Evolutionary conservation across 2,888 invertebrate genomes (phyloP).

Genomic region (Pandemis heparana): DNA sequence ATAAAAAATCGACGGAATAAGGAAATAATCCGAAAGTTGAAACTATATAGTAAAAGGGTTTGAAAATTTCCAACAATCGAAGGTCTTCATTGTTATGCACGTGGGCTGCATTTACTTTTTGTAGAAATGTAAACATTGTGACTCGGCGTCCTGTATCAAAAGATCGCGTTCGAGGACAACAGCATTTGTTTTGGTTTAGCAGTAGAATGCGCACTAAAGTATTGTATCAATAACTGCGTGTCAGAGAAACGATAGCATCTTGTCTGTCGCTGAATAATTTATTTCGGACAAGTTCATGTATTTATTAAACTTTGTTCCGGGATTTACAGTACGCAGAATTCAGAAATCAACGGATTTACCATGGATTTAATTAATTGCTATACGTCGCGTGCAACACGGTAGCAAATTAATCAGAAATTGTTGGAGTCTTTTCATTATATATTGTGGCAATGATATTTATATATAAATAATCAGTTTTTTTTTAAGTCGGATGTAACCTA

Average conservation of each 20-base stretch:
- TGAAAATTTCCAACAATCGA: conserved; percentile 25
- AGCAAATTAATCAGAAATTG: neutral
- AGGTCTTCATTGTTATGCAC: conserved; percentile 11
- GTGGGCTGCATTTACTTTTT: conserved; percentile 15
- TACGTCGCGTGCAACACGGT: neutral
- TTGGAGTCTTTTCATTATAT: neutral
- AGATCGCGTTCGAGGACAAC: neutral
- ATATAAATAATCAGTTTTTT: too few relatives aligned
- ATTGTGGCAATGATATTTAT: too few relatives aligned
- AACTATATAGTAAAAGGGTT: conserved; percentile 20
- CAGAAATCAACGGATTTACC: too few relatives aligned
- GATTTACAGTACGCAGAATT: neutral
- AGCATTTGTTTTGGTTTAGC: neutral
- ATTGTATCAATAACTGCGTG: neutral
- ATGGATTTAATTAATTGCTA: neutral
- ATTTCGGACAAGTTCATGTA: neutral
- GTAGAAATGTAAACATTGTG: conserved; percentile 21
- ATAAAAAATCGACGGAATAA: conserved; percentile 15
- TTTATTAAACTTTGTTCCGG: too few relatives aligned
- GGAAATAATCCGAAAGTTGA: conserved; percentile 26
- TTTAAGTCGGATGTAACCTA: too few relatives aligned
- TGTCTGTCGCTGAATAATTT: neutral
- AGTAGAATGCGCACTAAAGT: neutral
- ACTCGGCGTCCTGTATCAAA: neutral
- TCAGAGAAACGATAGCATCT: neutral